Conservation (phyloP, 2,113 vertebrate genomes). For the Aythya baeri region DNA sequence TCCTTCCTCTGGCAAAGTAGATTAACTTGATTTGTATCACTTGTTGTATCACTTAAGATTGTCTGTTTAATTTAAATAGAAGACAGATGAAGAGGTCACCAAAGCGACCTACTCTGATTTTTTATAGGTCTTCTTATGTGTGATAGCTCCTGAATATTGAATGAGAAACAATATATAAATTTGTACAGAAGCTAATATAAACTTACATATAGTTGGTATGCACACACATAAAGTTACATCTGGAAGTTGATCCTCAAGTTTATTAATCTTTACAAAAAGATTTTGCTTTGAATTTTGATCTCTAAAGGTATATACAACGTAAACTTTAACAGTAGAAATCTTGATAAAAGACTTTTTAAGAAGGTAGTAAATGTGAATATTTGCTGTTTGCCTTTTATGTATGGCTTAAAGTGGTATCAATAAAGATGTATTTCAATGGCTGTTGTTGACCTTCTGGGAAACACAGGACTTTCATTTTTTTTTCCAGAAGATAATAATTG, state of each 20-base stretch:
- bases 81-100: background rate
- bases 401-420: no score
- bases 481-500: background rate
- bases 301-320: background rate
- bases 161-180: background rate
- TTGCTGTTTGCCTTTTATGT: background rate
- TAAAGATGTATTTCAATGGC: background rate
- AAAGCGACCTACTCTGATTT: background rate
- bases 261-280: background rate
- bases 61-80: background rate
- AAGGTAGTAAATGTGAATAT: background rate
- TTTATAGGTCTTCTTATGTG: background rate
- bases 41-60: background rate
- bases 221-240: background rate
- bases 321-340: background rate
- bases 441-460: background rate
- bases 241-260: background rate
- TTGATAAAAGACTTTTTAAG: background rate
- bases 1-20: background rate
- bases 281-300: background rate
- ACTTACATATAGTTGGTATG: background rate
- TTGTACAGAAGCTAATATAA: background rate
- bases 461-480: background rate
- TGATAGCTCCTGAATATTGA: background rate
- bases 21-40: background rate